Percentiles rank a stretch among this genome's conserved stretches.
These are phyloP conservation scores for Piaya cayana DNA, from an alignment of 2,113 vertebrate genomes.

Conservation along the genomic window DNA sequence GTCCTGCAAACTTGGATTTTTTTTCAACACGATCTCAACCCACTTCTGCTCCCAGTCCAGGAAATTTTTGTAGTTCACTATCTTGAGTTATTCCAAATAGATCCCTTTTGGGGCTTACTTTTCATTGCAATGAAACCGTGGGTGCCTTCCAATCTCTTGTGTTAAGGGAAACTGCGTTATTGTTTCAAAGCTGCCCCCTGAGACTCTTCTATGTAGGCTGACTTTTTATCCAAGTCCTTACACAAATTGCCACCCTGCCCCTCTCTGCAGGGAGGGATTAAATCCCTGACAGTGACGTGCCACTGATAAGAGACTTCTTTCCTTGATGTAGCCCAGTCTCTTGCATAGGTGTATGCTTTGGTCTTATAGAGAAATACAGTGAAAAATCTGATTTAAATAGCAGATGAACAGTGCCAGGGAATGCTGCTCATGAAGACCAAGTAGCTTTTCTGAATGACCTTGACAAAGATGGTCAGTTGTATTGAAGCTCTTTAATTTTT, in stretches of 20 bases:
- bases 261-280: not conserved
- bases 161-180: not conserved
- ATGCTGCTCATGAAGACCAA: not conserved
- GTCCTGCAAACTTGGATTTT: not conserved
- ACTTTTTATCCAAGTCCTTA: not conserved
- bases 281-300: not conserved
- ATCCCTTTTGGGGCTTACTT: not conserved
- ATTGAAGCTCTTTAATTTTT: not conserved
- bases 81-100: not conserved
- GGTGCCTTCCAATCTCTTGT: not conserved
- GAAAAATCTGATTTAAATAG: not conserved
- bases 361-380: not conserved
- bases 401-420: not conserved
- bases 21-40: not conserved
- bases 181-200: not conserved
- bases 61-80: not conserved
- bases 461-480: not conserved
- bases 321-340: not conserved
- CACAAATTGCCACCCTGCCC: not conserved
- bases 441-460: not conserved
- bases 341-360: not conserved
- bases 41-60: not conserved
- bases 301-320: not conserved
- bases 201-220: not conserved
- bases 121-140: accelerated